These are phyloP conservation scores for Drosophila pachea DNA, from an alignment of 1,140 invertebrate genomes.

Conservation along the genomic window DNA sequence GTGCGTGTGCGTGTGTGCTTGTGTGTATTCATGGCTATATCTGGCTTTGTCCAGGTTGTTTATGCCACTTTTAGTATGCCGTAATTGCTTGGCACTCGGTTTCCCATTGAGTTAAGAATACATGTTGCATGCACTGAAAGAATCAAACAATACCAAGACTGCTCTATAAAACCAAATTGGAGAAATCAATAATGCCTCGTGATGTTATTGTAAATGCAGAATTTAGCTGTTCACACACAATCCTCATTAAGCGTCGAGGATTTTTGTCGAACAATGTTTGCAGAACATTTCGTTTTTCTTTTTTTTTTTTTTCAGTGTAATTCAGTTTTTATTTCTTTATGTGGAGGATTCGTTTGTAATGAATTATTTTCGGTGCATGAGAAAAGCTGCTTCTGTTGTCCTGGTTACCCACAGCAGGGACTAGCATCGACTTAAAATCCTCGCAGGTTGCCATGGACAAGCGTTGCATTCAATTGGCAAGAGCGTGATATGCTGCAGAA, in stretches of 20 bases:
- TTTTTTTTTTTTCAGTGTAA: no score
- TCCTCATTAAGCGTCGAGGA: no score
- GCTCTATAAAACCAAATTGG: neutral
- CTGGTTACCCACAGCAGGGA: constrained; percentile 9
- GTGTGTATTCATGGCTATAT: neutral
- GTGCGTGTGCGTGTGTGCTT: constrained; percentile 17
- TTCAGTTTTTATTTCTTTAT: no score
- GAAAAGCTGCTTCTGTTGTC: constrained; percentile 22
- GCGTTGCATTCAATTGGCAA: constrained; percentile 16
- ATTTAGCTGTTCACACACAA: no score
- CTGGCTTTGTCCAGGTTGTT: constrained; percentile 41
- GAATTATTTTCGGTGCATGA: constrained; percentile 25
- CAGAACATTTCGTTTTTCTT: no score
- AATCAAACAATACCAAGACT: neutral
- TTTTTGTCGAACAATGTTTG: no score
- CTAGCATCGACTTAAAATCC: constrained; percentile 35
- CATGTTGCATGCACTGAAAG: constrained; percentile 25
- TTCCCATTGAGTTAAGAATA: constrained; percentile 23
- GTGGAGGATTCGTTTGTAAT: neutral
- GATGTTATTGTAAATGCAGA: no score
- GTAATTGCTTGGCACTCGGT: constrained; percentile 43
- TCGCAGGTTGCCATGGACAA: constrained; percentile 27
- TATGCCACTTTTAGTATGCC: constrained; percentile 44
- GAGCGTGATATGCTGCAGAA: constrained; percentile 28
- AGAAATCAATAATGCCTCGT: neutral